These are phyloP conservation scores for Brachionus rotundiformis DNA, from an alignment of 1,140 invertebrate species.

Conservation along the genomic window DNA sequence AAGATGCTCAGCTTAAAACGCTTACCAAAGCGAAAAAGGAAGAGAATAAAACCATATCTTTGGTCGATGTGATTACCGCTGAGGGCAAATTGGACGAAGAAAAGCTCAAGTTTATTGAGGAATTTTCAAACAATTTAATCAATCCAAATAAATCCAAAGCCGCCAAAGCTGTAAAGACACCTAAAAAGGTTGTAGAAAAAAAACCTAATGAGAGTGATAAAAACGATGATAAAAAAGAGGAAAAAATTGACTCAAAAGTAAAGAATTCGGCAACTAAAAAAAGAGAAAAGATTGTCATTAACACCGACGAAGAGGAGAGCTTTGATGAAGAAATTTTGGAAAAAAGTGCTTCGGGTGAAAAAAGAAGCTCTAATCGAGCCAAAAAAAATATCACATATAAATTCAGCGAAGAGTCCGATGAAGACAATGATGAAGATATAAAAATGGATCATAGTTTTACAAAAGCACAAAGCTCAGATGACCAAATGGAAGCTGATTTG, in stretches of 20 bases:
- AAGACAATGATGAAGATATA: neutral
- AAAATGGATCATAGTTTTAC: neutral
- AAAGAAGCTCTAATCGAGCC: neutral
- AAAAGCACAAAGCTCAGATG: neutral
- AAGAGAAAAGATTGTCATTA: conserved; percentile 17
- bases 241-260: neutral
- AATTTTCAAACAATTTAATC: neutral
- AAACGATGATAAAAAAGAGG: neutral
- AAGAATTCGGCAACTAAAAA: conserved; percentile 32
- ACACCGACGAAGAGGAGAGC: conserved; percentile 27
- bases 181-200: neutral
- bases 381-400: conserved; percentile 42
- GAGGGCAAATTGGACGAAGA: conserved; percentile 15
- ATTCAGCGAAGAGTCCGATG: neutral
- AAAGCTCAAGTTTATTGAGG: neutral
- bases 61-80: conserved; percentile 10
- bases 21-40: conserved; percentile 21
- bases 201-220: neutral
- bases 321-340: conserved; percentile 47
- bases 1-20: conserved; percentile 24
- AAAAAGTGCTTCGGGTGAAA: neutral
- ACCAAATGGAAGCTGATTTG: neutral
- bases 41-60: neutral
- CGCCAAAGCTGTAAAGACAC: neutral
- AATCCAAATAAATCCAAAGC: conserved; percentile 34